A percentile compares a stretch with the other conserved stretches of the same genome.
Evolutionary conservation across 2,797 vertebrate genomes (phyloP).

Genomic region (Cryptoprocta ferox): DNA sequence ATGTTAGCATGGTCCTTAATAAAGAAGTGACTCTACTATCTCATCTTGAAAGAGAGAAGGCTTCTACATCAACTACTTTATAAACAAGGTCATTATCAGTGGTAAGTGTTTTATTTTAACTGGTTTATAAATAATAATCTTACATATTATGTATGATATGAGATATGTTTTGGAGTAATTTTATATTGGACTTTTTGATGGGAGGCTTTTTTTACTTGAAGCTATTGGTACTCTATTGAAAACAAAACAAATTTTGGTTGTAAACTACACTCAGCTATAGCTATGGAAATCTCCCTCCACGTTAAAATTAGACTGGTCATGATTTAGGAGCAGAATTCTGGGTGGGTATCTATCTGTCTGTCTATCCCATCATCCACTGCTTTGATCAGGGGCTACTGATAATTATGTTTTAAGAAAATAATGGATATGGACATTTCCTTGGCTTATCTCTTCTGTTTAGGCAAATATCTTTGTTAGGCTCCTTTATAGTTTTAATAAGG

Average conservation of each 20-base stretch:
- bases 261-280: background rate
- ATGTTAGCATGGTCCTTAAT: background rate
- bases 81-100: background rate
- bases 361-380: background rate
- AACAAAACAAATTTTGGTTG: background rate
- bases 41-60: constrained; percentile 5
- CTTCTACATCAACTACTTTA: constrained; percentile 6
- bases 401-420: background rate
- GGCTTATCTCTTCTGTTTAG: background rate
- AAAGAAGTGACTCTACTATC: background rate
- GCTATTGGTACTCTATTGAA: background rate
- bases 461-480: background rate
- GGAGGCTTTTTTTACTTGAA: background rate
- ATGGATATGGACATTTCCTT: background rate
- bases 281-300: background rate
- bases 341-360: background rate
- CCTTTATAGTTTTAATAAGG: background rate
- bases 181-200: background rate
- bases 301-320: constrained; percentile 1
- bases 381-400: background rate
- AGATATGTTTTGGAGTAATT: background rate
- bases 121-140: background rate
- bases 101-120: background rate
- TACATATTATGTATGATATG: too few species aligned
- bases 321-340: background rate